Evolutionary conservation across 2,888 invertebrate genomes (phyloP).

Genomic region (Drosophila parthenogenetica): DNA sequence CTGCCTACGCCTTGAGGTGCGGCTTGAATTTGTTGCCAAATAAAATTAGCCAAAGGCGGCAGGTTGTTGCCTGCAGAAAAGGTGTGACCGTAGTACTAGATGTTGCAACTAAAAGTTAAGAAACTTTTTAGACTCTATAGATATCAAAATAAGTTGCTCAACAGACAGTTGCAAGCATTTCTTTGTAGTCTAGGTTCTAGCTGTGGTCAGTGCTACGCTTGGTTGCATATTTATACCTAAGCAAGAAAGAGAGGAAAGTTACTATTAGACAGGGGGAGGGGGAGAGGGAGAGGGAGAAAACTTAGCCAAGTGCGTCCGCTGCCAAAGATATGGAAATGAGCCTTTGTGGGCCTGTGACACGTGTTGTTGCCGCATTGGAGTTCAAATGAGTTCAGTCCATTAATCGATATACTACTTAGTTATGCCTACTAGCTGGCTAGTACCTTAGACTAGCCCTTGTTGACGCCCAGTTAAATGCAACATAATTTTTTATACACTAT

Average conservation of each 20-base stretch:
- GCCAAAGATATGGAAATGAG: constrained; percentile 71
- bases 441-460: constrained; percentile 56
- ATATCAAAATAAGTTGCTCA: constrained; percentile 27
- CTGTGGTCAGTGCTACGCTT: constrained; percentile 44
- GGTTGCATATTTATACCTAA: constrained; percentile 31
- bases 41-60: constrained; percentile 34
- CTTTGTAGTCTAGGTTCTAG: constrained; percentile 13
- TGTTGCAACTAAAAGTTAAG: constrained; percentile 7
- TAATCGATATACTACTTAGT: constrained; percentile 66
- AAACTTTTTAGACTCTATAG: neutral
- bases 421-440: constrained; percentile 28
- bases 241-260: neutral
- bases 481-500: constrained; percentile 29
- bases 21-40: constrained; percentile 53
- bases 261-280: neutral
- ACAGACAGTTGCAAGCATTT: constrained; percentile 18
- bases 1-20: constrained; percentile 32
- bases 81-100: constrained; percentile 32
- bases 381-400: constrained; percentile 72
- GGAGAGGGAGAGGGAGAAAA: constrained; percentile 3
- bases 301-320: constrained; percentile 54
- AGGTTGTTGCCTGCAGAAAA: constrained; percentile 39
- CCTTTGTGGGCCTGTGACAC: constrained; percentile 54
- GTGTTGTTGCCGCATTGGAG: constrained; percentile 50
- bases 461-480: constrained; percentile 75